A percentile compares a stretch with the other conserved stretches of the same genome.
Conservation (phyloP, 2,888 invertebrate species). For the Brachynemurus nebulosus region DNA sequence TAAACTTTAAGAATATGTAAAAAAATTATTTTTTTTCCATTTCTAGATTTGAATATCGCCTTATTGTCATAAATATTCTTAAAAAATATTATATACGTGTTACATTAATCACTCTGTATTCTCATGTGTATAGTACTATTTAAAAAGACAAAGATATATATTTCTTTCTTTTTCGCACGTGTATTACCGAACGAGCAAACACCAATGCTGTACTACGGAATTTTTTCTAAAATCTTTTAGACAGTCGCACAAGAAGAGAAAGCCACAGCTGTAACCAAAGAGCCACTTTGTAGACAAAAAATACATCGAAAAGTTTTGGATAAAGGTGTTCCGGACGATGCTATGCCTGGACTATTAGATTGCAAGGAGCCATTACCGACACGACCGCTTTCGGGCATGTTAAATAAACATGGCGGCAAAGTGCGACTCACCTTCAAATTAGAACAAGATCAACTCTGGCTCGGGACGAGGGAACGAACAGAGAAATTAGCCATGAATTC, state of each 20-base stretch:
- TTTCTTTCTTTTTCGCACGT: too few species aligned
- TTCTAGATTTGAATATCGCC: too few species aligned
- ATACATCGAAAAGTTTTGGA: slow-evolving; percentile 77
- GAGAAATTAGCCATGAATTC: slow-evolving; percentile 84
- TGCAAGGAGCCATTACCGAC: slow-evolving; percentile 69
- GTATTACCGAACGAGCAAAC: too few species aligned
- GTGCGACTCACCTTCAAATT: slow-evolving; percentile 84
- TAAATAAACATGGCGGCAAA: slow-evolving; percentile 81
- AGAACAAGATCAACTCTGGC: slow-evolving; percentile 81
- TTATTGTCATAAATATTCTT: too few species aligned
- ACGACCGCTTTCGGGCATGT: slow-evolving; percentile 73
- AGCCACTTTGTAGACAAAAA: slow-evolving; percentile 61
- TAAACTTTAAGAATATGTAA: too few species aligned
- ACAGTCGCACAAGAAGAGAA: slow-evolving; percentile 51
- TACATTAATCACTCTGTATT: too few species aligned
- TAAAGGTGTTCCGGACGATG: slow-evolving; percentile 82
- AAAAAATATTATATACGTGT: too few species aligned
- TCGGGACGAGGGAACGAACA: slow-evolving; percentile 84
- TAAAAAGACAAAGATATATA: too few species aligned
- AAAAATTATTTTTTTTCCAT: too few species aligned
- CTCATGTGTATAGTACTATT: too few species aligned
- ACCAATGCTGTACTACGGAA: too few species aligned
- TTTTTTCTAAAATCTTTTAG: slow-evolving; percentile 24
- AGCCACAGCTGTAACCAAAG: slow-evolving; percentile 44
- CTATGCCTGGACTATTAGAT: slow-evolving; percentile 71